These are phyloP conservation scores for Agrilus planipennis DNA, from an alignment of 1,140 invertebrate species.

Conservation along the genomic window DNA sequence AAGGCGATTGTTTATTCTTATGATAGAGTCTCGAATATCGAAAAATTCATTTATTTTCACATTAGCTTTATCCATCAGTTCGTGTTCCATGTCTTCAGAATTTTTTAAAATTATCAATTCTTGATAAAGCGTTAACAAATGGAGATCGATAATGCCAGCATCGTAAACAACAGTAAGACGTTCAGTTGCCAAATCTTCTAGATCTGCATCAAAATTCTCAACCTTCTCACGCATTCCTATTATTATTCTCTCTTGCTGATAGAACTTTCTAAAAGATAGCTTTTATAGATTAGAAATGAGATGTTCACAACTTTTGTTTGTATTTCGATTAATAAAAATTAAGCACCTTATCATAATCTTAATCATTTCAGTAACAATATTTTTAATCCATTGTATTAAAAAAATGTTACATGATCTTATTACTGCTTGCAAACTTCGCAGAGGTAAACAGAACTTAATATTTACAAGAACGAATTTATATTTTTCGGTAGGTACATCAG, in stretches of 20 bases:
- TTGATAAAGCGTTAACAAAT: conserved; percentile 62
- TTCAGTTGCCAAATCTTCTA: conserved; percentile 46
- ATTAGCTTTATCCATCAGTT: conserved; percentile 43
- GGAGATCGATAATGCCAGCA: conserved; percentile 49
- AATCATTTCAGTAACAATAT: neutral
- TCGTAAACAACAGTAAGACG: conserved; percentile 50
- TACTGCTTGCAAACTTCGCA: too few relatives aligned
- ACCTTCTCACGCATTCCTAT: conserved; percentile 44
- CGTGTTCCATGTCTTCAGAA: conserved; percentile 59
- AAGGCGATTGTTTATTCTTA: conserved; percentile 11
- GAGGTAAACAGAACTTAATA: too few relatives aligned
- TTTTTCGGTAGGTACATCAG: too few relatives aligned
- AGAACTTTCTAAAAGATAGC: conserved; percentile 36
- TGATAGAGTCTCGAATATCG: conserved; percentile 34
- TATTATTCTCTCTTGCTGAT: conserved; percentile 52
- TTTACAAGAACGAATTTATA: too few relatives aligned
- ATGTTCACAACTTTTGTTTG: too few relatives aligned
- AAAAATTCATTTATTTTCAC: conserved; percentile 45
- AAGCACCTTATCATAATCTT: neutral
- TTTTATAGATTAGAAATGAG: too few relatives aligned
- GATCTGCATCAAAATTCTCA: conserved; percentile 50
- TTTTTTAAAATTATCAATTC: conserved; percentile 65
- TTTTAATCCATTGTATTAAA: too few relatives aligned
- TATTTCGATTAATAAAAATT: neutral
- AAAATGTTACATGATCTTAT: too few relatives aligned